Evolutionary conservation across 1,140 invertebrate species (phyloP).

Genomic region (Radopholus similis): DNA sequence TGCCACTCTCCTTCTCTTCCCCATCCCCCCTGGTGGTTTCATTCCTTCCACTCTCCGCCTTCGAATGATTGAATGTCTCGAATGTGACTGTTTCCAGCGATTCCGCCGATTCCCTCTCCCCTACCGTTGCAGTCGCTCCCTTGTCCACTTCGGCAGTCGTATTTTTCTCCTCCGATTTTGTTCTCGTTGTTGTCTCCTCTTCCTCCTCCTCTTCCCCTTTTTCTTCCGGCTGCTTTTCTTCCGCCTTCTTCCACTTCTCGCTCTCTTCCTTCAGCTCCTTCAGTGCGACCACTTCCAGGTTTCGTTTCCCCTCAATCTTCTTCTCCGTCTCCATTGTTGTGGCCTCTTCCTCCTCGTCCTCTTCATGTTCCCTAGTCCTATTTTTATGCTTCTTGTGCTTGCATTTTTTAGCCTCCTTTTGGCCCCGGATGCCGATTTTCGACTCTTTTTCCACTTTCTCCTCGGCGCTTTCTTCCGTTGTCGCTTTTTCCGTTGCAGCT

Average conservation of each 20-base stretch:
- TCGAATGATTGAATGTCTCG: neutral
- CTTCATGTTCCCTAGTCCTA: too few relatives aligned
- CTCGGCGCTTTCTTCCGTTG: neutral
- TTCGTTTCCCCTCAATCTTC: neutral
- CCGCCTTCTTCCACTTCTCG: neutral
- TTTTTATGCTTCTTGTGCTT: neutral
- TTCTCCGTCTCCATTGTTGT: neutral
- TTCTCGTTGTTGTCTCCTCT: neutral
- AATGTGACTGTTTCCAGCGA: too few relatives aligned
- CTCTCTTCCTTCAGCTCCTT: neutral
- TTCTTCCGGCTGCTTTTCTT: neutral
- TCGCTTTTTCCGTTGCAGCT: neutral
- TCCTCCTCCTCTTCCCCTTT: neutral
- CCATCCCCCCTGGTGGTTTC: neutral
- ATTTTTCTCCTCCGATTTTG: neutral
- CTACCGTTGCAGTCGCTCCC: neutral
- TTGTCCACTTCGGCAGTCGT: neutral
- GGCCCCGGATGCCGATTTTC: too few relatives aligned
- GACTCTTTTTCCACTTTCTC: neutral
- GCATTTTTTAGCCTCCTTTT: neutral
- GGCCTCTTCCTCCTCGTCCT: neutral
- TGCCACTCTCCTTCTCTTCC: neutral
- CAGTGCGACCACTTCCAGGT: too few relatives aligned
- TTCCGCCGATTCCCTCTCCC: neutral
- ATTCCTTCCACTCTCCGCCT: neutral